Evolutionary conservation across 2,797 vertebrate species (phyloP).

Genomic region (Spinus olivaceus): DNA sequence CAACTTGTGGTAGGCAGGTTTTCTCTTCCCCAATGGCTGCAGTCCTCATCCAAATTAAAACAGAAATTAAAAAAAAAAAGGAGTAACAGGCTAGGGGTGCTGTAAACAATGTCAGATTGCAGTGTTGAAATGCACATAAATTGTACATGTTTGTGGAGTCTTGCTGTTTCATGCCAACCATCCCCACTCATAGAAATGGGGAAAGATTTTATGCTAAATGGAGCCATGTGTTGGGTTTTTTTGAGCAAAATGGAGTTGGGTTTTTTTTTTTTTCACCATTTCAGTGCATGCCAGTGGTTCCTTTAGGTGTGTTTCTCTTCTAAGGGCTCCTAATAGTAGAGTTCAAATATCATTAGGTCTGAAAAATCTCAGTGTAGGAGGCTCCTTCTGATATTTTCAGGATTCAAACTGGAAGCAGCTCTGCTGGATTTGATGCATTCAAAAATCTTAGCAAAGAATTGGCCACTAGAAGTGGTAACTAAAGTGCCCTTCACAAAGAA

Average conservation of each 20-base stretch:
- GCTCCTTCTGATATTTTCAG: background rate
- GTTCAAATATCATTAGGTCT: background rate
- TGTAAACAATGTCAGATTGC: background rate
- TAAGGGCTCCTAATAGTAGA: background rate
- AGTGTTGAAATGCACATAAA: background rate
- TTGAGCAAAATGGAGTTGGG: fast-evolving
- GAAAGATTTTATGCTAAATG: background rate
- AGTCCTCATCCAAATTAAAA: background rate
- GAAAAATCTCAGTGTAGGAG: background rate
- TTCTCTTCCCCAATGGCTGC: background rate
- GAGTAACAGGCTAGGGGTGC: background rate
- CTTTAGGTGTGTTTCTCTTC: background rate
- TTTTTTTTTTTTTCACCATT: background rate
- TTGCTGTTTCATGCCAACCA: background rate
- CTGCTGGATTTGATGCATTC: background rate
- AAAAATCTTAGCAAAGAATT: background rate
- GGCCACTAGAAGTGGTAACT: background rate
- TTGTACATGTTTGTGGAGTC: background rate
- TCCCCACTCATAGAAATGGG: background rate
- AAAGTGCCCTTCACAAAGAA: background rate
- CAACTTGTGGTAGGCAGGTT: background rate
- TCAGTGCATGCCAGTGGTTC: background rate
- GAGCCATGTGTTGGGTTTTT: background rate
- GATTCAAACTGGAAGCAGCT: background rate
- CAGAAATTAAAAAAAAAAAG: background rate